These are phyloP conservation scores for Leptodactylus fuscus DNA, from an alignment of 2,113 vertebrate genomes.

Conservation along the genomic window DNA sequence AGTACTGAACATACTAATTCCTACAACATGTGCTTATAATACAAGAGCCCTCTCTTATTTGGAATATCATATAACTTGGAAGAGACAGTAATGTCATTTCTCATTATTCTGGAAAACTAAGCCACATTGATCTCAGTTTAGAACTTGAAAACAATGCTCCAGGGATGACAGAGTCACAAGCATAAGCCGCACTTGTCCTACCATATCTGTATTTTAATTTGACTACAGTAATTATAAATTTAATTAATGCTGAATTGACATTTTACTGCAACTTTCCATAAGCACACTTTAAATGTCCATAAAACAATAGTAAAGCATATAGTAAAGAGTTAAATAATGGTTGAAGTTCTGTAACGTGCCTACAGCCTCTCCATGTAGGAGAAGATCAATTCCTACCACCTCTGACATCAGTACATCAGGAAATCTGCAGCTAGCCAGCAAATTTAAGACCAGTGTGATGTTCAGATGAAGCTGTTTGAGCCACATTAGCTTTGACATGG, in stretches of 20 bases:
- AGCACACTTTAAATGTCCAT: background rate
- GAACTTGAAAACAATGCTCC: too few relatives aligned
- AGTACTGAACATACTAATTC: too few relatives aligned
- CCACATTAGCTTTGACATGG: slow-evolving; percentile 7
- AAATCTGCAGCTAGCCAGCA: background rate
- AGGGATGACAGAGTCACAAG: too few relatives aligned
- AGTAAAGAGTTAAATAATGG: background rate
- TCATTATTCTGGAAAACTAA: background rate
- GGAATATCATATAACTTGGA: too few relatives aligned
- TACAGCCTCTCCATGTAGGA: background rate
- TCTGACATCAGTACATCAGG: background rate
- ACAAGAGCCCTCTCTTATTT: too few relatives aligned
- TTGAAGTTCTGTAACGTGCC: background rate
- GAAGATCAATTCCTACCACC: background rate
- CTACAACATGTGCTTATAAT: too few relatives aligned
- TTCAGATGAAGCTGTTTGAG: background rate
- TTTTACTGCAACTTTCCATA: background rate
- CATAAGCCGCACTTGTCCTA: too few relatives aligned
- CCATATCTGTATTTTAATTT: too few relatives aligned
- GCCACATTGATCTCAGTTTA: too few relatives aligned
- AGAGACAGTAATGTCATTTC: too few relatives aligned
- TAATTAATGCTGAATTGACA: background rate
- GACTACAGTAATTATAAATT: too few relatives aligned
- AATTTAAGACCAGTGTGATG: background rate
- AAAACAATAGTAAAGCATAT: background rate